Evolutionary conservation across 2,113 vertebrate species (phyloP), one percentile per base, ranked within the genome.

Genomic region (Triplophysa dalaica): DNA sequence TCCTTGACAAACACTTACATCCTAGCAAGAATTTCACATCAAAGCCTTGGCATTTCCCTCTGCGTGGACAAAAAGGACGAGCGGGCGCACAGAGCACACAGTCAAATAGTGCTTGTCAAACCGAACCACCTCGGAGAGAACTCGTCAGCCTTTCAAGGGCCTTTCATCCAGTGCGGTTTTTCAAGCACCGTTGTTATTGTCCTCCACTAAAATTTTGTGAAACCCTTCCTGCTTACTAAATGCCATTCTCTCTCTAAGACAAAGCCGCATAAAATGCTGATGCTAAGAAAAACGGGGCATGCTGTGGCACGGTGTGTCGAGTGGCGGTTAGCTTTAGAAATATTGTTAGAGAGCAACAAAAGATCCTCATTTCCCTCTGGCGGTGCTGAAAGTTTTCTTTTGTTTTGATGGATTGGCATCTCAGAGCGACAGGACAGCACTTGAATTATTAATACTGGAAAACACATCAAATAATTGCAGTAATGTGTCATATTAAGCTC

Each of bases 371-470:
- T 83, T 64, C 77, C 83, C 80, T 77, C 21, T 70, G 81, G 81
- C 79, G 19, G 58, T 61, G 45, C 21, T 45, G 61, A 65, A 65
- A 74, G 81, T 70, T 78, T 66, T 69, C 78, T 82, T 83, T 82
- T 85, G 77, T 85, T 81, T 62, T 86, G 83, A 87, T 86, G 70
- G 86, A 87, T 87, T 68, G 85, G 79, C 78, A 72, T 85, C 81
- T 79, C 81, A 10, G 62, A 78, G 66, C 74, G 58, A 75, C 80
- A 66, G 68, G 76, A 80, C 77, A 75, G 79, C 73, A 72, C 81
- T 82, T 86, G 83, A 85, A 87, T 85, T 86, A 87, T 85, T 86
- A 87, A 85, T 86, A 77, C 63, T 19, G 70, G 75, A 80, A 85
- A 86, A 86, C 70, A 75, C 79, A 74, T 83, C 79, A 84, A 83